Conservation (phyloP, 2,888 invertebrate genomes). For the Erebia epiphron region DNA sequence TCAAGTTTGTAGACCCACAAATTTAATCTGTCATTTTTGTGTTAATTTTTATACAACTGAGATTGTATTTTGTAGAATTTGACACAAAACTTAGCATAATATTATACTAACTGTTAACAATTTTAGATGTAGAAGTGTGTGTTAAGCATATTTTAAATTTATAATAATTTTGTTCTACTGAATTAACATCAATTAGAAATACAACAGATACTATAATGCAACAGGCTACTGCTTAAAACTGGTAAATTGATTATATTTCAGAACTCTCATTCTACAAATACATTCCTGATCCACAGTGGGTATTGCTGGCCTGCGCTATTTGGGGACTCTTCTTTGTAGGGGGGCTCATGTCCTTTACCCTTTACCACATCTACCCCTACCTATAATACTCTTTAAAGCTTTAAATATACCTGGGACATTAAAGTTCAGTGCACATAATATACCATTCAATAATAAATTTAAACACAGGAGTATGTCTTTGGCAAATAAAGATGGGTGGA, state of each 20-base stretch:
- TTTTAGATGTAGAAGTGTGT: no score
- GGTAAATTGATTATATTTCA: constrained; percentile 46
- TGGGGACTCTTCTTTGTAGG: constrained; percentile 86
- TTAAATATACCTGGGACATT: not conserved
- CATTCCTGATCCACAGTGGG: constrained; percentile 83
- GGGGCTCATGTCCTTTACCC: constrained; percentile 84
- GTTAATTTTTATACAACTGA: no score
- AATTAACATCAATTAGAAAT: no score
- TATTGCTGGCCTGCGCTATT: constrained; percentile 82
- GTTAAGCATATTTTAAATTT: no score
- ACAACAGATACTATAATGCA: not conserved
- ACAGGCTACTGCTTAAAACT: not conserved
- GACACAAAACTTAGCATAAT: no score
- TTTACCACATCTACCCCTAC: constrained; percentile 76
- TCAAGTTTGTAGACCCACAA: no score
- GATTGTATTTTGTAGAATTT: no score
- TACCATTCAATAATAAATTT: not conserved
- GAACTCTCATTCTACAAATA: constrained; percentile 77
- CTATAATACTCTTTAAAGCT: constrained; percentile 34
- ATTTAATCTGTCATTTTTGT: no score
- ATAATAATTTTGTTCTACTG: no score
- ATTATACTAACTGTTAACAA: no score
- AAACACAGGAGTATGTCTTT: constrained; percentile 11
- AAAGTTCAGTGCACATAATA: not conserved
- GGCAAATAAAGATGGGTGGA: constrained; percentile 49